Evolutionary conservation across 2,888 invertebrate species (phyloP).

Genomic region (Folsomia manolachei): DNA sequence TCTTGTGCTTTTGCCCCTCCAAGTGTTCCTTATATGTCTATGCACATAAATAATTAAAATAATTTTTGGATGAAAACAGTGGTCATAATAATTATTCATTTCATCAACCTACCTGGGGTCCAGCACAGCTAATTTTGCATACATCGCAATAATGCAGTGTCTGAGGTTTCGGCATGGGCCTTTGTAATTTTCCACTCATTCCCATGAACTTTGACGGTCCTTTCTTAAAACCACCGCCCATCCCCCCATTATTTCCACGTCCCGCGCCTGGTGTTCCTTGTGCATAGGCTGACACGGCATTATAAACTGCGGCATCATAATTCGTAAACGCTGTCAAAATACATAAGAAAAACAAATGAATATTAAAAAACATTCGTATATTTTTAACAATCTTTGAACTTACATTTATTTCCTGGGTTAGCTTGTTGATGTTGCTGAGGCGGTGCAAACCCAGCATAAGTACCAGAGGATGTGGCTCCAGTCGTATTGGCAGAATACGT

Average conservation of each 20-base stretch:
- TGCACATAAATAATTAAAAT: slow-evolving; percentile 52
- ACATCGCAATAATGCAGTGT: slow-evolving; percentile 97
- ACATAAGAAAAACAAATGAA: neutral
- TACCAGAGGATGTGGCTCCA: slow-evolving; percentile 56
- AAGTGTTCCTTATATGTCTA: slow-evolving; percentile 89
- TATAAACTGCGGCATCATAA: slow-evolving; percentile 92
- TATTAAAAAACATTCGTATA: neutral
- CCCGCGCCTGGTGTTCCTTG: slow-evolving; percentile 65
- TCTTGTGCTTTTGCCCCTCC: slow-evolving; percentile 98
- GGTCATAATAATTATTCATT: neutral
- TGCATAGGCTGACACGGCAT: slow-evolving; percentile 91
- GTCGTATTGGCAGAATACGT: slow-evolving; percentile 52
- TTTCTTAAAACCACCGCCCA: slow-evolving; percentile 24
- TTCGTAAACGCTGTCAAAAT: slow-evolving; percentile 61
- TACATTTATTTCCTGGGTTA: neutral
- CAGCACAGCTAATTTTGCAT: slow-evolving; percentile 96
- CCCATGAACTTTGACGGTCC: slow-evolving; percentile 24
- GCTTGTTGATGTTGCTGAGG: slow-evolving; percentile 61
- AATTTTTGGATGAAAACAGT: neutral
- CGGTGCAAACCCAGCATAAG: slow-evolving; percentile 76
- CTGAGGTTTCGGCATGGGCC: slow-evolving; percentile 73
- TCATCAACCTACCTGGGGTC: slow-evolving; percentile 67
- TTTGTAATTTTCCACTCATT: slow-evolving; percentile 42
- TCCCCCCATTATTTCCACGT: slow-evolving; percentile 52
- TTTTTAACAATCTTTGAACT: neutral